Percentiles rank a stretch among this genome's conserved stretches.
phyloP scores from a whole-genome alignment of 2,113 vertebrate species.

The Nibea coibor region DNA sequence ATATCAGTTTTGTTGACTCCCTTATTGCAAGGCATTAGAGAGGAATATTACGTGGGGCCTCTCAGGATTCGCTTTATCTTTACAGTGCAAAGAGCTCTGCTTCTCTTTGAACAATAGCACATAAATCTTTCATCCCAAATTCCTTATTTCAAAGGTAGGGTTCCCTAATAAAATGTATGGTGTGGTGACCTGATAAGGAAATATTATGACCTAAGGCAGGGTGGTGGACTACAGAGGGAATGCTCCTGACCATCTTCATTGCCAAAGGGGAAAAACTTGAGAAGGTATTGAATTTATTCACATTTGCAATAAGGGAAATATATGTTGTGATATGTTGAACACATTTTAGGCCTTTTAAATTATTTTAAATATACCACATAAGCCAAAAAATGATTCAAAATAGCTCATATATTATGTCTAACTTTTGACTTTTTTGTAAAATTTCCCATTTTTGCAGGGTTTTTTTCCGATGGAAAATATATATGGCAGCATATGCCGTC shows the following conservation, averaged over 20 bases:
- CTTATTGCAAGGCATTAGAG: constrained; percentile 31
- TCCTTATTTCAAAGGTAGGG: constrained; percentile 81
- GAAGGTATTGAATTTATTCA: constrained; percentile 48
- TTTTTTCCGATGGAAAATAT: neutral
- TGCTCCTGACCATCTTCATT: constrained; percentile 50
- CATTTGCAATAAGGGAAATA: constrained; percentile 21
- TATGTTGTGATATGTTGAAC: neutral
- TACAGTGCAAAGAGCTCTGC: constrained; percentile 70
- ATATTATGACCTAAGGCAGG: constrained; percentile 76
- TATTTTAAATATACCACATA: neutral
- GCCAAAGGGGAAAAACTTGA: constrained; percentile 53
- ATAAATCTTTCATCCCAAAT: constrained; percentile 82
- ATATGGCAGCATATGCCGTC: constrained; percentile 50
- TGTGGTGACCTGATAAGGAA: constrained; percentile 74
- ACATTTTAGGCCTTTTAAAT: neutral
- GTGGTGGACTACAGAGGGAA: constrained; percentile 71
- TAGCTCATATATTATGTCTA: neutral
- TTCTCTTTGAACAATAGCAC: constrained; percentile 82
- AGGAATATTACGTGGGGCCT: constrained; percentile 44
- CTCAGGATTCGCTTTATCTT: constrained; percentile 70
- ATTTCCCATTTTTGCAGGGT: neutral
- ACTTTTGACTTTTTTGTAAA: neutral
- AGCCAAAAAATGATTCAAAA: neutral
- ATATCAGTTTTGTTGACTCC: constrained; percentile 12
- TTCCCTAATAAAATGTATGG: constrained; percentile 77